Base-by-base conservation (phyloP, 2,113 vertebrate genomes). In the Ailuropoda melanoleuca region DNA sequence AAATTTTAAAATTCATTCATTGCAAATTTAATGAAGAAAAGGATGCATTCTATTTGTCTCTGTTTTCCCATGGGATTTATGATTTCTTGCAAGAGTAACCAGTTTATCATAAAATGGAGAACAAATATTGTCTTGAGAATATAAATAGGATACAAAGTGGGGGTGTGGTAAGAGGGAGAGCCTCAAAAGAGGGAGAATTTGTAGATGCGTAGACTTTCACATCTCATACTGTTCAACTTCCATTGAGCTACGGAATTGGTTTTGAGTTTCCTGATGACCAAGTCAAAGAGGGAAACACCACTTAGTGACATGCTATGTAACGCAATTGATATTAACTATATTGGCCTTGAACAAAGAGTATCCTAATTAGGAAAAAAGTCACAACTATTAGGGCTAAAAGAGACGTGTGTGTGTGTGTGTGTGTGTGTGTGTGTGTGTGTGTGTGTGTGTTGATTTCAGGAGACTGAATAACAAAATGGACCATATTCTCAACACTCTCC, bases 221-320 rank as follows among this genome's bases (percentile, higher is more conserved):
- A 1, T 72, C 18, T 43, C 34, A 15, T 34, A 48, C 17, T 48
- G 8, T 31, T 66, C 26, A 56, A 1, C 29, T 83, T 56, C 43
- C 48, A 50, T 2, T n/a, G 53, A 94, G 68, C 39, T 77, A 50
- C 74, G 48, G 19, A 66, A 55, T 86, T 58, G n/a, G n/a, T 56
- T 85, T 92, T 93, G 85, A 90, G 43, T 56, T 85, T 94, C 39
- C 34, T 75, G 58, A 46, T 84, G 66, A 60, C 12, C 66, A 95
- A 55, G 53, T 83, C 11, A 58, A 48, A 94, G 62, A 74, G 34
- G 29, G 48, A 90, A 92, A 56, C 1, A 50, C 29, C 58, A 19
- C 53, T 88, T 85, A 86, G 19, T 58, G 55, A 55, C 6, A 17
- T 34, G 55, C 34, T 83, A 74, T 74, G 48, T 43, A 92, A 83